These are phyloP conservation scores for Phataginus tetradactyla DNA, from an alignment of 2,797 vertebrate genomes.

Conservation along the genomic window DNA sequence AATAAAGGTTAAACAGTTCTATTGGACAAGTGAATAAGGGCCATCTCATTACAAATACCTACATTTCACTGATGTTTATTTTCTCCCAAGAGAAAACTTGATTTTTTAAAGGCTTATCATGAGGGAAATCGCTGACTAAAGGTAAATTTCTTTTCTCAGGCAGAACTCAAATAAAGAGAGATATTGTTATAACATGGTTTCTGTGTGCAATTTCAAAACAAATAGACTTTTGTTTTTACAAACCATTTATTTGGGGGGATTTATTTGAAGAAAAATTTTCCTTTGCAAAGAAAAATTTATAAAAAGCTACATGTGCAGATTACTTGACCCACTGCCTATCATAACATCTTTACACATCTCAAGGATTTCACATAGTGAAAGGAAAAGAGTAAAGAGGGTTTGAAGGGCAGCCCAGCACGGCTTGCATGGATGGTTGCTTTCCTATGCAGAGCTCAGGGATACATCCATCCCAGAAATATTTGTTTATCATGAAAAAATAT, in stretches of 20 bases:
- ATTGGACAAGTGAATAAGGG: constrained; percentile 46
- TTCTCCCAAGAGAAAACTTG: constrained; percentile 77
- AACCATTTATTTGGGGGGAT: constrained; percentile 74
- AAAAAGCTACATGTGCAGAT: constrained; percentile 80
- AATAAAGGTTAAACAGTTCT: constrained; percentile 31
- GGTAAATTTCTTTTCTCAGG: constrained; percentile 80
- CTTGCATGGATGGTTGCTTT: constrained; percentile 63
- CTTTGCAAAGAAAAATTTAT: constrained; percentile 76
- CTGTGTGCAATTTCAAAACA: constrained; percentile 82
- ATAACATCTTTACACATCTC: constrained; percentile 72
- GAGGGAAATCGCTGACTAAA: constrained; percentile 77
- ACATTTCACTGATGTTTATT: constrained; percentile 66
- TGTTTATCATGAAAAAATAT: constrained; percentile 68
- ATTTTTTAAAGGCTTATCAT: constrained; percentile 82
- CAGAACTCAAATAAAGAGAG: constrained; percentile 69
- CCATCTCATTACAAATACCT: background rate
- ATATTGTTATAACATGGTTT: constrained; percentile 72
- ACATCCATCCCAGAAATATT: constrained; percentile 56
- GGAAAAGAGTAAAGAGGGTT: constrained; percentile 26
- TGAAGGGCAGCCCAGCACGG: background rate
- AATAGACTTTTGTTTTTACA: constrained; percentile 81
- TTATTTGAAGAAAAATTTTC: constrained; percentile 82
- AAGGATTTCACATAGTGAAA: constrained; percentile 69
- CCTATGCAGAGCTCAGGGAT: constrained; percentile 41
- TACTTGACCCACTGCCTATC: constrained; percentile 77